These are phyloP conservation scores for Rhynchomys soricoides DNA, from an alignment of 2,113 vertebrate species.

Conservation along the genomic window DNA sequence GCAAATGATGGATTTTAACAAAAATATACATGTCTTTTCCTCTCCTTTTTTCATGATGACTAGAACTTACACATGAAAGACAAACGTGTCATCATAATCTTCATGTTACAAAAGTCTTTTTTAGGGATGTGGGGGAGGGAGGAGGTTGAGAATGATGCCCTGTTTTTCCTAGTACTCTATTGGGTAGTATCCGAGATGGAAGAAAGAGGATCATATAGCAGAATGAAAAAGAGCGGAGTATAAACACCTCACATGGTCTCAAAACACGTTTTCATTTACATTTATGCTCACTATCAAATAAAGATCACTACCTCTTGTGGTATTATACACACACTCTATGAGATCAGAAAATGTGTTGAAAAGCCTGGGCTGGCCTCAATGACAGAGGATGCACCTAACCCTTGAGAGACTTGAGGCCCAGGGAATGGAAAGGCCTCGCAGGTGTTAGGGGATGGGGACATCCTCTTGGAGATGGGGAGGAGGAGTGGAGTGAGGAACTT, in stretches of 20 bases:
- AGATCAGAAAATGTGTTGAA: not conserved
- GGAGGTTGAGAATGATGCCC: not conserved
- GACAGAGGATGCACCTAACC: no score
- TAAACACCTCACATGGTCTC: not conserved
- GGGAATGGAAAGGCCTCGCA: no score
- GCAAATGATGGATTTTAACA: not conserved
- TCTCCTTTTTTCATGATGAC: not conserved
- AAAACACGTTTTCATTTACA: not conserved
- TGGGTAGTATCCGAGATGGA: not conserved
- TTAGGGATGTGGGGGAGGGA: no score
- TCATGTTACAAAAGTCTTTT: not conserved
- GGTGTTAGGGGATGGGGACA: no score
- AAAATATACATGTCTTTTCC: not conserved
- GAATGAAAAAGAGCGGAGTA: not conserved
- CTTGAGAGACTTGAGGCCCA: no score
- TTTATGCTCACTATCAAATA: not conserved
- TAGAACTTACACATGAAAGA: not conserved
- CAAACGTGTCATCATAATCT: not conserved
- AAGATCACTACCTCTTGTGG: not conserved
- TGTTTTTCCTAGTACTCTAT: not conserved
- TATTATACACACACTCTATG: not conserved
- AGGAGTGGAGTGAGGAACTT: no score
- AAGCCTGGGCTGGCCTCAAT: no score
- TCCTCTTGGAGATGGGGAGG: no score
- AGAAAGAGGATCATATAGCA: not conserved